Evolutionary conservation across 2,113 vertebrate species (phyloP).

Genomic region (Mohoua ochrocephala): DNA sequence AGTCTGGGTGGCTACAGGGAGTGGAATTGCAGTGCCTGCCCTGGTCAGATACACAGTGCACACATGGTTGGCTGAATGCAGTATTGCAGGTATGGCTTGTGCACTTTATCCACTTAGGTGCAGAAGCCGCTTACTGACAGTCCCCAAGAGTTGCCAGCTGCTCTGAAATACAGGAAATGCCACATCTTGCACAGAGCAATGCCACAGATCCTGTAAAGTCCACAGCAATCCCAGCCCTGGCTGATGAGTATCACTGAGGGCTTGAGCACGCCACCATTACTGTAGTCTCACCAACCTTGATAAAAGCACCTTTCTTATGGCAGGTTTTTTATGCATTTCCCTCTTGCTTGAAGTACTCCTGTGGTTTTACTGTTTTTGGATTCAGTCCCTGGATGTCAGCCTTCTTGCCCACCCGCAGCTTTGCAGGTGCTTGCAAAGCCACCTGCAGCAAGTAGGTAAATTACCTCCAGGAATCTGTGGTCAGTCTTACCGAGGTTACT

Average conservation of each 20-base stretch:
- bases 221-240: background rate
- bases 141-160: background rate
- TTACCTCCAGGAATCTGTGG: background rate
- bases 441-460: background rate
- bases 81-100: background rate
- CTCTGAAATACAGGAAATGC: background rate
- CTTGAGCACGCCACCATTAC: rapidly evolving
- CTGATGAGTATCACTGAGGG: background rate
- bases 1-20: background rate
- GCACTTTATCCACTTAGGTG: background rate
- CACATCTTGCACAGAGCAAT: background rate
- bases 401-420: background rate
- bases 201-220: background rate
- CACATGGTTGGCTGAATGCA: background rate
- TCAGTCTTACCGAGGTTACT: background rate
- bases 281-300: background rate
- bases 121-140: background rate
- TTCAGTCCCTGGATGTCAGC: background rate
- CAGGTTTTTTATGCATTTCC: background rate
- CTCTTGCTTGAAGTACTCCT: background rate
- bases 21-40: background rate
- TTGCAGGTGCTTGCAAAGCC: background rate
- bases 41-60: rapidly evolving
- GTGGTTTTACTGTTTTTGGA: background rate
- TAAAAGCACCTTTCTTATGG: background rate